Conservation (phyloP, 2,888 invertebrate genomes). For the Rhagonycha lutea region DNA sequence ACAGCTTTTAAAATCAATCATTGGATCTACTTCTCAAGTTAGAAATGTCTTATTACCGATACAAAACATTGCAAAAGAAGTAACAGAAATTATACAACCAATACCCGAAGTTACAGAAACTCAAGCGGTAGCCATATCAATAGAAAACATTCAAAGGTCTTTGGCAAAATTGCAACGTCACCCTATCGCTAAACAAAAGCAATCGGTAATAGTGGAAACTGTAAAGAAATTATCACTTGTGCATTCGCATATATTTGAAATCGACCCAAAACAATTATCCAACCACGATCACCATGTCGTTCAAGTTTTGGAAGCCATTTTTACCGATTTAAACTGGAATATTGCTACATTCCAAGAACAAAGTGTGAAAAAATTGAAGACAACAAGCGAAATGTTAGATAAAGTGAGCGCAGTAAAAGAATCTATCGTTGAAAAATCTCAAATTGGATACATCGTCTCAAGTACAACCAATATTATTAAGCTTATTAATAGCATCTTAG, state of each 20-base stretch:
- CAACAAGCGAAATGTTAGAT: neutral
- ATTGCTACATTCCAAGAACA: neutral
- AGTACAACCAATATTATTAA: neutral
- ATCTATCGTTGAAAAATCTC: neutral
- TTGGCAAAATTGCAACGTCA: constrained; percentile 20
- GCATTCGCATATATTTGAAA: constrained; percentile 14
- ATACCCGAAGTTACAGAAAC: constrained; percentile 19
- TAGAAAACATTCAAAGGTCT: constrained; percentile 24
- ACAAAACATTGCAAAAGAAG: constrained; percentile 25
- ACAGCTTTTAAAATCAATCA: constrained; percentile 18
- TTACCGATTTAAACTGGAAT: constrained; percentile 12
- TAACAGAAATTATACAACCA: constrained; percentile 29
- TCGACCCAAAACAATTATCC: neutral
- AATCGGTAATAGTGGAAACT: constrained; percentile 10
- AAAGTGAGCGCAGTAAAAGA: neutral
- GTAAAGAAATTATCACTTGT: constrained; percentile 17
- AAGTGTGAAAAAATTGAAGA: neutral
- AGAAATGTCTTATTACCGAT: constrained; percentile 18
- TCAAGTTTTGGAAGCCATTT: constrained; percentile 14
- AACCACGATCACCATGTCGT: constrained; percentile 7
- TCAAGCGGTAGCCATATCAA: constrained; percentile 18
- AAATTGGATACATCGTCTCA: neutral
- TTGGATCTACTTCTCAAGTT: constrained; percentile 24
- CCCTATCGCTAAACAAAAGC: constrained; percentile 8
- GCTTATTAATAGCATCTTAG: neutral